Evolutionary conservation across 1,140 invertebrate species (phyloP).

Genomic region (Lepidurus packardi): DNA sequence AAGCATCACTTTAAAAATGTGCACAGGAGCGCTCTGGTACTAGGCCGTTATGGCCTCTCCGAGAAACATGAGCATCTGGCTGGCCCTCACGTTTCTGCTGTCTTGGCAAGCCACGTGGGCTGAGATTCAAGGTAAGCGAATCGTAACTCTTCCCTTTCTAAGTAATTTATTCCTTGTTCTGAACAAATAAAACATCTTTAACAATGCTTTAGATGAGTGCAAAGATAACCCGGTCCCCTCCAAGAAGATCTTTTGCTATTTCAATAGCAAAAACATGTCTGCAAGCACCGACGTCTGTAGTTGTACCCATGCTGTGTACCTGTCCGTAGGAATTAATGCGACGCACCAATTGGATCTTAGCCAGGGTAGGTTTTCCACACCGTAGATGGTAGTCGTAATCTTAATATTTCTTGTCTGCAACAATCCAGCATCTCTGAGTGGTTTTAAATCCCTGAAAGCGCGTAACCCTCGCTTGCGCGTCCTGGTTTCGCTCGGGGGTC

Average conservation of each 20-base stretch:
- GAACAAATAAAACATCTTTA: no score
- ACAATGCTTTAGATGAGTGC: slow-evolving; percentile 25
- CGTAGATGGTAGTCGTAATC: background rate
- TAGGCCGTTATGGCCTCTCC: background rate
- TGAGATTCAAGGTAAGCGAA: slow-evolving; percentile 4
- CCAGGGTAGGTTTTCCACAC: background rate
- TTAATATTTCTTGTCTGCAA: background rate
- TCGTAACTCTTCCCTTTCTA: background rate
- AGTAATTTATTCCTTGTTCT: no score
- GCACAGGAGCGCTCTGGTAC: background rate
- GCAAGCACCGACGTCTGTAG: slow-evolving; percentile 10
- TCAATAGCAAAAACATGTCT: slow-evolving; percentile 14
- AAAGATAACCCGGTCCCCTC: slow-evolving; percentile 18
- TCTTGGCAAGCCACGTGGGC: slow-evolving; percentile 11
- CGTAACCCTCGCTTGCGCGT: slow-evolving; percentile 35
- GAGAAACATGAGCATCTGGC: slow-evolving; percentile 15
- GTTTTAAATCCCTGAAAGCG: slow-evolving; percentile 31
- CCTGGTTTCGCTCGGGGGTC: slow-evolving; percentile 35
- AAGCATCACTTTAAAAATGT: background rate
- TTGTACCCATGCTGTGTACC: slow-evolving; percentile 30
- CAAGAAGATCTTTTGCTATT: slow-evolving; percentile 29
- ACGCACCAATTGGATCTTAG: background rate
- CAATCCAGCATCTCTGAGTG: slow-evolving; percentile 4
- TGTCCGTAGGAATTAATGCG: slow-evolving; percentile 15
- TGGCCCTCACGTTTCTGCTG: slow-evolving; percentile 13